phyloP scores from a whole-genome alignment of 2,797 vertebrate genomes.

The Gephyroberyx darwinii region DNA sequence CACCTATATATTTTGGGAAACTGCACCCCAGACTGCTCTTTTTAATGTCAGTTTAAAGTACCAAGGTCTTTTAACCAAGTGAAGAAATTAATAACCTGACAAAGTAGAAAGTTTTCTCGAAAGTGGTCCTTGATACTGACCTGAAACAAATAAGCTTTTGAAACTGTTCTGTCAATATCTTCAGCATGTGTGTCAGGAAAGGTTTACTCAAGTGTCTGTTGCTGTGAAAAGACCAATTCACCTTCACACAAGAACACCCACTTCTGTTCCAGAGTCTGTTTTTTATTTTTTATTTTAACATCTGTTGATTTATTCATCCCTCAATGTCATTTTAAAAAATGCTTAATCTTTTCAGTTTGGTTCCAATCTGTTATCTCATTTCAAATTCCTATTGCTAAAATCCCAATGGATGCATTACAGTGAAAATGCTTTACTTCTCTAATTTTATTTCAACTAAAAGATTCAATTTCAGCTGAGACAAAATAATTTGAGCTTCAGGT shows the following conservation, averaged over 20 bases:
- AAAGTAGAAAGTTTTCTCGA: constrained; percentile 35
- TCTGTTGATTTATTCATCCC: not conserved
- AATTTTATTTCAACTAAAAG: no score
- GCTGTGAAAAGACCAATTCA: constrained; percentile 47
- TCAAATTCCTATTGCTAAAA: not conserved
- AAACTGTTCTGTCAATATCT: constrained; percentile 42
- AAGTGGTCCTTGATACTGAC: constrained; percentile 35
- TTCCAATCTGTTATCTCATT: not conserved
- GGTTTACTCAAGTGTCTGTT: constrained; percentile 45
- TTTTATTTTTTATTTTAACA: not conserved
- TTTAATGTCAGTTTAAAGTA: constrained; percentile 47
- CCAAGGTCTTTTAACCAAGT: constrained; percentile 43
- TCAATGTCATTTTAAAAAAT: not conserved
- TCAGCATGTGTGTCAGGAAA: constrained; percentile 42
- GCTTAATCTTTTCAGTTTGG: not conserved
- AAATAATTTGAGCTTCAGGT: not conserved
- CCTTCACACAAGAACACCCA: constrained; percentile 47
- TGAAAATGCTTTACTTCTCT: no score
- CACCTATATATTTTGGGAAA: constrained; percentile 1
- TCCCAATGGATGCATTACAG: no score
- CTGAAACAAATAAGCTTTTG: constrained; percentile 46
- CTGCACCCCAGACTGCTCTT: constrained; percentile 31
- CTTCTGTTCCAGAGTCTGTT: constrained; percentile 11
- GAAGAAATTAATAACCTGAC: constrained; percentile 53
- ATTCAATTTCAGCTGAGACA: not conserved